Evolutionary conservation across 2,113 vertebrate species (phyloP).

Genomic region (Siphamia tubifer): DNA sequence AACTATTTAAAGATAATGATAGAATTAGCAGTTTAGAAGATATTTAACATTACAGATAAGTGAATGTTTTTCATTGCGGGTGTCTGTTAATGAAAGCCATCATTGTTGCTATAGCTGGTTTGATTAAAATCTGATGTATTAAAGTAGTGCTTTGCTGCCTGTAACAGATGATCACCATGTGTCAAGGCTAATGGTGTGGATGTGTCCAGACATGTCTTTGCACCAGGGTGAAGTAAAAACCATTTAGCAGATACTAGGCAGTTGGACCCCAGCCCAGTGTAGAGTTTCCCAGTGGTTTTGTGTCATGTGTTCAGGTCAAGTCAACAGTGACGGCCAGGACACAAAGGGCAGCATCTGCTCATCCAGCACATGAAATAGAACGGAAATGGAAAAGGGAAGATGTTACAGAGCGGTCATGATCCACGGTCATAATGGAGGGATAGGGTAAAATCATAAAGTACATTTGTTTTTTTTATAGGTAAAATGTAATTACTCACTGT

Average conservation of each 20-base stretch:
- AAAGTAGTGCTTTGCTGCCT: not conserved
- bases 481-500: too few relatives aligned
- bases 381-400: not conserved
- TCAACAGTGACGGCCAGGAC: not conserved
- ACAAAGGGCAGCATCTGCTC: slow-evolving; percentile 22
- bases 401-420: too few relatives aligned
- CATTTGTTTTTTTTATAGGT: too few relatives aligned
- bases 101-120: too few relatives aligned
- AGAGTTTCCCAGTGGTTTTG: slow-evolving; percentile 58
- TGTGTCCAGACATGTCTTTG: slow-evolving; percentile 2
- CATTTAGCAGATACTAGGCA: slow-evolving; percentile 12
- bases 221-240: not conserved
- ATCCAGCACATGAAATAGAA: not conserved
- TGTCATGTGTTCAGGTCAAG: not conserved
- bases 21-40: too few relatives aligned
- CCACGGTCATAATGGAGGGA: too few relatives aligned
- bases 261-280: slow-evolving; percentile 14
- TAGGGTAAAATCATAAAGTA: too few relatives aligned
- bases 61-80: too few relatives aligned
- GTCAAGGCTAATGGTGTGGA: not conserved
- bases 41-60: too few relatives aligned
- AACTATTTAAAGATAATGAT: too few relatives aligned
- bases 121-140: too few relatives aligned
- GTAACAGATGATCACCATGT: not conserved
- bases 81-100: too few relatives aligned